Evolutionary conservation across 2,113 vertebrate genomes (phyloP).

Genomic region (Platysternon megacephalum): DNA sequence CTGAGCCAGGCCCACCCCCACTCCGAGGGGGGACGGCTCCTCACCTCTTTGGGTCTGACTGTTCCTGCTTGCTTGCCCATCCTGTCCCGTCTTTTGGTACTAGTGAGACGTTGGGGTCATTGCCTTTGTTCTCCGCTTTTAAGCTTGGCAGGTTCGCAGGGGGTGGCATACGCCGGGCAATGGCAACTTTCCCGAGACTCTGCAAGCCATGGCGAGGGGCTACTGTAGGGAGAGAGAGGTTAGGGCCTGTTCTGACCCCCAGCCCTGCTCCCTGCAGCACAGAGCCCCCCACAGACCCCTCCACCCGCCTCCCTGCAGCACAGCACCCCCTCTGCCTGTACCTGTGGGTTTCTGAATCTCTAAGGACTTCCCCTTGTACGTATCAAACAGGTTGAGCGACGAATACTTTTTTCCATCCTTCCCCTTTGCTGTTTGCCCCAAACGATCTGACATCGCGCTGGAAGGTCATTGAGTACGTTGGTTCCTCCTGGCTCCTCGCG

Average conservation of each 20-base stretch:
- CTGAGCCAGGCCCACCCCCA: not conserved
- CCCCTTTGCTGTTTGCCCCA: slow-evolving; percentile 98
- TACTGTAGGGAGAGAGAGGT: slow-evolving; percentile 75
- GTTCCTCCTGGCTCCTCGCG: slow-evolving; percentile 88
- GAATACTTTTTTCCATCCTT: slow-evolving; percentile 99
- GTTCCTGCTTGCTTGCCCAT: slow-evolving; percentile 98
- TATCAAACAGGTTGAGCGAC: slow-evolving; percentile 99
- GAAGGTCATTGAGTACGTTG: slow-evolving; percentile 98
- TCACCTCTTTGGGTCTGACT: slow-evolving; percentile 95
- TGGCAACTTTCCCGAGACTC: slow-evolving; percentile 97
- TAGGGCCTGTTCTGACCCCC: not conserved
- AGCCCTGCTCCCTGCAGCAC: slow-evolving; percentile 53
- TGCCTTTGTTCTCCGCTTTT: slow-evolving; percentile 98
- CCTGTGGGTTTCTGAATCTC: slow-evolving; percentile 96
- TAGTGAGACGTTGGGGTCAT: slow-evolving; percentile 95
- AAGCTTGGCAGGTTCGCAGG: slow-evolving; percentile 95
- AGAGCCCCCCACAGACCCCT: not conserved
- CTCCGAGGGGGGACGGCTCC: not conserved
- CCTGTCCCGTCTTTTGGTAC: slow-evolving; percentile 98
- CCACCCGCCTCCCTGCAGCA: not conserved
- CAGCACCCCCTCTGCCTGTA: slow-evolving; percentile 67
- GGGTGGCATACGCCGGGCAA: slow-evolving; percentile 95
- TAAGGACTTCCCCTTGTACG: slow-evolving; percentile 98
- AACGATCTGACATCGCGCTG: slow-evolving; percentile 99
- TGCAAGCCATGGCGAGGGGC: slow-evolving; percentile 96